These are phyloP conservation scores for Hofmannophila pseudospretella DNA, from an alignment of 2,888 invertebrate genomes.

Conservation along the genomic window DNA sequence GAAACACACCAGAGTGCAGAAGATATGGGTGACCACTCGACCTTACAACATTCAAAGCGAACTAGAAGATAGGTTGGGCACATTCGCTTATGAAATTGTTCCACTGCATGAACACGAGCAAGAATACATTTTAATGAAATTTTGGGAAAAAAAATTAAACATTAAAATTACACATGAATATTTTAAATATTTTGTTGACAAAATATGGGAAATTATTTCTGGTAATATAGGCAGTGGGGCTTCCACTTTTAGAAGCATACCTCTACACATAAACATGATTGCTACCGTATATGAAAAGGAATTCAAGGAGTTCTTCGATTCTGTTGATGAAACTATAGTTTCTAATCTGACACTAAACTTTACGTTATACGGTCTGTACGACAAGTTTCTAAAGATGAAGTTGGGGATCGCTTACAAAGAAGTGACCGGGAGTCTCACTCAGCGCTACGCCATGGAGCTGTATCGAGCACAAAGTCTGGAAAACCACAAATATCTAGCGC, in stretches of 20 bases:
- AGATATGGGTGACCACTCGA: not conserved
- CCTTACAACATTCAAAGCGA: not conserved
- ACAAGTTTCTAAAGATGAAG: not conserved
- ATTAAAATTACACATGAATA: not conserved
- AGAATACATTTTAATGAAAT: not conserved
- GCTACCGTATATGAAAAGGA: not conserved
- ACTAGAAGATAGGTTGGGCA: not conserved
- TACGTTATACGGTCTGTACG: not conserved
- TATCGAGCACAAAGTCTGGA: not conserved
- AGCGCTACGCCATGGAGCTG: not conserved
- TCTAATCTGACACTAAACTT: not conserved
- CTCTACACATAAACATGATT: not conserved
- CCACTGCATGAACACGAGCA: not conserved
- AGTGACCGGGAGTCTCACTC: not conserved
- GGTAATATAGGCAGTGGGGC: not conserved
- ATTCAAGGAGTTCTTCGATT: not conserved
- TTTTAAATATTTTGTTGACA: not conserved
- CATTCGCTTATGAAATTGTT: not conserved
- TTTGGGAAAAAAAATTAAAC: not conserved
- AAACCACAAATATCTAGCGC: not conserved
- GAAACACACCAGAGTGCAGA: not conserved
- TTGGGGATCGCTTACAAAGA: no score
- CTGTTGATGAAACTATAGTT: not conserved
- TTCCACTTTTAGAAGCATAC: not conserved
- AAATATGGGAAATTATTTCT: not conserved